Conservation (phyloP, 2,888 invertebrate species). For the Oscheius sp. region DNA sequence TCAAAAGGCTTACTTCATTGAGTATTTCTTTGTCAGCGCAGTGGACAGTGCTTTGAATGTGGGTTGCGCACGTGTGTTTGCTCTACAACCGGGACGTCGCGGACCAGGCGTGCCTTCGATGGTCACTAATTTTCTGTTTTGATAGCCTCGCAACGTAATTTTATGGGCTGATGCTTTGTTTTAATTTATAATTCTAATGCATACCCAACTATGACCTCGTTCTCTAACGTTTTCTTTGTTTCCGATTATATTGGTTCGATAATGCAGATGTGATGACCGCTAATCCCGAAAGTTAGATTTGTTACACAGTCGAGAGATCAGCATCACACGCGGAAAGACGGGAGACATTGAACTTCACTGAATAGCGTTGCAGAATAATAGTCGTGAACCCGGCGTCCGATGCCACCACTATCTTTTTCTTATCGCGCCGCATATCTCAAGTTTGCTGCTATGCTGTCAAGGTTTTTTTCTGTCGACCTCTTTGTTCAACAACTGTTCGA, state of each 20-base stretch:
- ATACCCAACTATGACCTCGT: no score
- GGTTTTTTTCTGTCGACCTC: conserved; percentile 4
- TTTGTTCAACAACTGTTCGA: not conserved
- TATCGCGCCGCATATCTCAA: conserved; percentile 5
- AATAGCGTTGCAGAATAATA: no score
- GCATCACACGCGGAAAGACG: no score
- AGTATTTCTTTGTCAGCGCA: conserved; percentile 24
- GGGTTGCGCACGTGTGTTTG: conserved; percentile 34
- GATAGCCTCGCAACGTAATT: not conserved
- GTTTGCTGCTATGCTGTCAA: conserved; percentile 3
- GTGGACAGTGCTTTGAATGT: conserved; percentile 28
- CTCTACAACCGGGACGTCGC: conserved; percentile 26
- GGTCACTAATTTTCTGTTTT: not conserved
- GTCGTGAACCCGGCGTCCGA: no score
- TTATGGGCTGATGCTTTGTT: not conserved
- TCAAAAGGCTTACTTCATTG: not conserved
- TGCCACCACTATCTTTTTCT: not conserved
- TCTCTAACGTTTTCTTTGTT: no score
- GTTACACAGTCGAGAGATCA: no score
- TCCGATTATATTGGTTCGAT: no score
- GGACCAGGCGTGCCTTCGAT: conserved; percentile 27
- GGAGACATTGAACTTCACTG: no score
- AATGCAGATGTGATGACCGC: no score
- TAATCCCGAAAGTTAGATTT: no score
- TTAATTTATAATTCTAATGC: no score